Conservation (phyloP, 2,888 invertebrate species). For the Lymantria monacha region DNA sequence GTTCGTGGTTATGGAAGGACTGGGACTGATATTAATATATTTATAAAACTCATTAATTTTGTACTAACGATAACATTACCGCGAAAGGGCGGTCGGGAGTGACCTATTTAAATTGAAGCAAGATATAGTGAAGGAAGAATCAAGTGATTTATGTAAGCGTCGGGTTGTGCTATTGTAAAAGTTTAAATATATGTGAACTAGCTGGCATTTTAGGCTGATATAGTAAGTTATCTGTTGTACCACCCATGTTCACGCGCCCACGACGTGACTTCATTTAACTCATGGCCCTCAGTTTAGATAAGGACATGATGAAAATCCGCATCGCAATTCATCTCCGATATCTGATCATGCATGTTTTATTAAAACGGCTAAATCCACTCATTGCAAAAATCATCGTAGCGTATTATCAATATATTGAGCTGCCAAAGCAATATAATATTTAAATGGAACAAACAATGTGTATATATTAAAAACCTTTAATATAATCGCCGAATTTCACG, state of each 20-base stretch:
- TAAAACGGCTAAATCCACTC: constrained; percentile 2
- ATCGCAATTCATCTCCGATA: constrained; percentile 10
- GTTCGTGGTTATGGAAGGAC: too few relatives aligned
- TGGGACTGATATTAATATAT: too few relatives aligned
- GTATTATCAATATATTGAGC: constrained; percentile 4
- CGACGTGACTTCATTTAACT: constrained; percentile 51
- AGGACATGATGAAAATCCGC: constrained; percentile 41
- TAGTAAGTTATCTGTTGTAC: constrained; percentile 25
- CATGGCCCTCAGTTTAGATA: constrained; percentile 26
- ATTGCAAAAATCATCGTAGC: constrained; percentile 9
- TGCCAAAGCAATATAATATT: not conserved
- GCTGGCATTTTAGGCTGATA: constrained; percentile 18
- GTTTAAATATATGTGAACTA: constrained; percentile 66
- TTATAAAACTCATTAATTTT: too few relatives aligned
- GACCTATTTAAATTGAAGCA: constrained; percentile 73
- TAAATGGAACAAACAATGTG: not conserved
- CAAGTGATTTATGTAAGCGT: constrained; percentile 67
- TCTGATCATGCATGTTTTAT: constrained; percentile 9
- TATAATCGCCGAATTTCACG: constrained; percentile 1
- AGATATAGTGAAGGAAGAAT: constrained; percentile 69
- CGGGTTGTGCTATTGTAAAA: constrained; percentile 63
- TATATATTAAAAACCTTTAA: constrained; percentile 2
- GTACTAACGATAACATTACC: constrained; percentile 31
- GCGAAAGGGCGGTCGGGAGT: constrained; percentile 62
- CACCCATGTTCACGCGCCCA: constrained; percentile 17